Evolutionary conservation across 2,888 invertebrate species (phyloP), one percentile per base, ranked within the genome.

Genomic region (Pachymerium ferrugineum): DNA sequence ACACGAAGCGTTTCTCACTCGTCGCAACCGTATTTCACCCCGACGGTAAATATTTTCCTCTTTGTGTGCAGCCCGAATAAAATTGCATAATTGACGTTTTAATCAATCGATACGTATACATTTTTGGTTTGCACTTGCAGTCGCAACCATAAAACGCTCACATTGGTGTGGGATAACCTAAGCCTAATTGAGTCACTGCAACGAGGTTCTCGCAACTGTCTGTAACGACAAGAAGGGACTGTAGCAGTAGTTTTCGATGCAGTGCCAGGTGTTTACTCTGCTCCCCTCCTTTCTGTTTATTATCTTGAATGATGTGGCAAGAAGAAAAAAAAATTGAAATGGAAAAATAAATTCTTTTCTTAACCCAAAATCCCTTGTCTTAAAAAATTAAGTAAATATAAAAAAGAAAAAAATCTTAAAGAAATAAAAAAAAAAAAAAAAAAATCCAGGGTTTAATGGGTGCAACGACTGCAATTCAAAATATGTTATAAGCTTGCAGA

Each of bases 51-150:
- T 47, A 47, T 47, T 16, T 16, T 22, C 16, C n/a, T 8, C 19
- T 14, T 1, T 1, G n/a, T n/a, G n/a, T 47, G 42, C 42, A 14
- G 14, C 42, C 5, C 5, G 19, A 47, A 47, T 47, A 47, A 47
- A 47, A 47, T 8, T 14, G n/a, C 47, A 16, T 47, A 47, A 47
- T 47, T 47, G 47, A 47, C 47, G 47, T 47, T 47, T 47, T 47
- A 47, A 47, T 47, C 47, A 47, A 47, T 47, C 47, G 47, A 47
- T 47, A 47, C 47, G 47, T 47, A 47, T n/a, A 47, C 47, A 47
- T 47, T 47, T 47, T 47, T 47, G 47, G 47, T 16, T 47, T 22
- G 47, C 47, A 22, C 22, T 47, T 47, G 19, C 2, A 47, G 47
- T 47, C 47, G 47, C 47, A 8, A 47, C 47, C 19, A 47, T 47